Base-by-base conservation (phyloP, 2,888 invertebrate species). In the Sthenelais limicola region DNA sequence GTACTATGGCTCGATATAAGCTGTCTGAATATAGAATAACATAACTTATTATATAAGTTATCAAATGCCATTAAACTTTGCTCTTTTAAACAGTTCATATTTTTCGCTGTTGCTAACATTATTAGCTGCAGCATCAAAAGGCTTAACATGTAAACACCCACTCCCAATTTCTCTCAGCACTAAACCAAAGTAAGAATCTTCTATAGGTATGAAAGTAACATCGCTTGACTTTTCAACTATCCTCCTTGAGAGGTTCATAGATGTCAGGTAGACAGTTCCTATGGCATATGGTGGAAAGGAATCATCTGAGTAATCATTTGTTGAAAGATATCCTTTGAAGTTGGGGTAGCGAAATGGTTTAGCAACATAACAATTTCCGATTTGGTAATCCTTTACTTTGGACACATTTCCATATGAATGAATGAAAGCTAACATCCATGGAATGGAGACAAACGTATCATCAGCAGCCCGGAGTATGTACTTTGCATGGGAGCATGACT, bases 181-280 rank as follows among this genome's bases (percentile, higher is more conserved):
- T 26, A 62, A 43, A 9, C 62, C 62, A 62, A 62, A 62, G 21
- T 62, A 62, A 3, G 38, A 35, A n/a, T 62, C 62, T 26, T 62
- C 62, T 21, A 62, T 38, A 9, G 62, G 24, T n/a, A 62, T 38
- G 26, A 62, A 62, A 1, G 62, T 35, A 3, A 62, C 38, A 38
- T 62, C 12, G 9, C 38, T 35, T 18, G 62, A 62, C 21, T 26
- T 38, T 9, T 62, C 38, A 5, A 62, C 62, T 28, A 62, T 9
- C 24, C 43, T 43, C 18, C 24, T 15, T 35, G 62, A 38, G 5
- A 62, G 62, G 24, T 35, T 35, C 2, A 35, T 35, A 1, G 62
- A 62, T 1, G 38, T 62, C 21, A 62, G 38, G 21, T 38, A 62
- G 9, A n/a, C 38, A 15, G 38, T 35, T 5, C 62, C 62, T 26